Percentiles rank a stretch among this genome's conserved stretches.
phyloP scores from a whole-genome alignment of 30 jellyfish, hydroid and myxozoan genomes.

The Chironex yamaguchii region DNA sequence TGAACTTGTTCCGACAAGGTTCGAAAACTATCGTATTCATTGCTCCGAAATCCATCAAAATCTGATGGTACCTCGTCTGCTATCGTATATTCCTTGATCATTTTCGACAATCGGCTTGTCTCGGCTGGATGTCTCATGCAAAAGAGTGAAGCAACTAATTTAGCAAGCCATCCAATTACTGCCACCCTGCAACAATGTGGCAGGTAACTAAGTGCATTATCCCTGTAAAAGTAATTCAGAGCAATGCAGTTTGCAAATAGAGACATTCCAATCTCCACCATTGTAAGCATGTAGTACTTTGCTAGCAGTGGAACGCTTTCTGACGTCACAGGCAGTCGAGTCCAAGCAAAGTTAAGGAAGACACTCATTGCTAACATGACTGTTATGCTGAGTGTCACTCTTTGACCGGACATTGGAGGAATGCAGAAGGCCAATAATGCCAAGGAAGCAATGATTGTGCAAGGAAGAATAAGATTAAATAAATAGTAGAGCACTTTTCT shows the following conservation, averaged over 20 bases:
- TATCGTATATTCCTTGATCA: slow-evolving; percentile 20
- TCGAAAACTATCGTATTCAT: slow-evolving; percentile 10
- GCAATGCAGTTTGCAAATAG: slow-evolving; percentile 82
- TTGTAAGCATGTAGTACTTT: slow-evolving; percentile 76
- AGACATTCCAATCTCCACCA: slow-evolving; percentile 78
- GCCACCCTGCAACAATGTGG: slow-evolving; percentile 72
- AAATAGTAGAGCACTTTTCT: slow-evolving; percentile 68
- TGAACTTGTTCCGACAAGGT: slow-evolving; percentile 5
- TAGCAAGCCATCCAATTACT: slow-evolving; percentile 71
- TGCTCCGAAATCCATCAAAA: not conserved
- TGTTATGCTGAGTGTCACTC: slow-evolving; percentile 75
- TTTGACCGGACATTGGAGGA: slow-evolving; percentile 74
- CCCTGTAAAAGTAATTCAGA: slow-evolving; percentile 76
- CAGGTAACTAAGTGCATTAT: slow-evolving; percentile 68
- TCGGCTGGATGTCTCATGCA: slow-evolving; percentile 69
- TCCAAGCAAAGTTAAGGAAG: slow-evolving; percentile 78
- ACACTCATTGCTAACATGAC: slow-evolving; percentile 87
- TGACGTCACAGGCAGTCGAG: slow-evolving; percentile 82
- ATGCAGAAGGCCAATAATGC: slow-evolving; percentile 81
- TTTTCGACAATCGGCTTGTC: slow-evolving; percentile 50
- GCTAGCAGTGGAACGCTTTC: slow-evolving; percentile 79
- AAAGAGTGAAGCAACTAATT: slow-evolving; percentile 52
- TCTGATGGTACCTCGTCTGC: slow-evolving; percentile 36
- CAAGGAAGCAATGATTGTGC: slow-evolving; percentile 69
- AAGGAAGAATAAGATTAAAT: slow-evolving; percentile 71